Conservation (phyloP, 2,888 invertebrate species). For the Andrena dorsata region DNA sequence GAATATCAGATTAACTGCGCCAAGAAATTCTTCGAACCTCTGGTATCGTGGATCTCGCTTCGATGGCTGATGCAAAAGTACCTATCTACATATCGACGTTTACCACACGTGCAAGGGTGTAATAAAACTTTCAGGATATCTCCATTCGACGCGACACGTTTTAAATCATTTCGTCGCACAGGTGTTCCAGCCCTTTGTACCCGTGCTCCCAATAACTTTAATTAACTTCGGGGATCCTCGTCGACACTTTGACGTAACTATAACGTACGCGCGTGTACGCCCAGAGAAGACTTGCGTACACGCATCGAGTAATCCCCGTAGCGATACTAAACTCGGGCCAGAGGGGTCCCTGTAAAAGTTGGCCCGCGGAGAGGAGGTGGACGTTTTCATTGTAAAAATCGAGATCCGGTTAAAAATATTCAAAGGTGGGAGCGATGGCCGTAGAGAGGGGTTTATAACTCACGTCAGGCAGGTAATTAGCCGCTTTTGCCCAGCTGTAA, state of each 20-base stretch:
- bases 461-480: constrained; percentile 85
- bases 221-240: constrained; percentile 27
- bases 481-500: constrained; percentile 85
- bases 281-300: neutral
- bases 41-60: too few relatives aligned
- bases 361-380: constrained; percentile 25
- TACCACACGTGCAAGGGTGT: neutral
- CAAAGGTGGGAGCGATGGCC: constrained; percentile 72
- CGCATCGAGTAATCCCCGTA: neutral
- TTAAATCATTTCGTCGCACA: constrained; percentile 31
- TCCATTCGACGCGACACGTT: neutral
- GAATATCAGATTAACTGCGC: neutral
- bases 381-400: constrained; percentile 77
- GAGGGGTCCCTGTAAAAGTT: constrained; percentile 37
- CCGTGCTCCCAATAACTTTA: constrained; percentile 16
- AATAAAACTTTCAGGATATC: neutral
- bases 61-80: too few relatives aligned
- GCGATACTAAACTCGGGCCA: constrained; percentile 31
- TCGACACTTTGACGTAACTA: constrained; percentile 14
- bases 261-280: neutral
- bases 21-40: neutral
- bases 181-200: constrained; percentile 1
- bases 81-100: neutral
- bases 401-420: constrained; percentile 79
- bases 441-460: constrained; percentile 83